phyloP scores from a whole-genome alignment of 2,113 vertebrate species.

The Otocyon megalotis region DNA sequence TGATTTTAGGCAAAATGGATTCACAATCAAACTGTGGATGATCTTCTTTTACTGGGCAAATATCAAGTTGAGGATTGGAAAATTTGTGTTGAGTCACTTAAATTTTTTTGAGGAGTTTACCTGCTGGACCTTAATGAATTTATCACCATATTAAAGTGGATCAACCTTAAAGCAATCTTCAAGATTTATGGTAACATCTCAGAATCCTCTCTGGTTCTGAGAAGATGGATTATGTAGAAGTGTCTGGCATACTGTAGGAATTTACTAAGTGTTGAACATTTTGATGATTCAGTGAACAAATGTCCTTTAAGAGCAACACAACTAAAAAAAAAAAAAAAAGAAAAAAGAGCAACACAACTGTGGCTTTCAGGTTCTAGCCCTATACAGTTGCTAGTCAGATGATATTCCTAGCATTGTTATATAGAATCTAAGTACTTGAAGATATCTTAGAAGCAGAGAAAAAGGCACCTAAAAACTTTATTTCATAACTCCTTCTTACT shows the following conservation, averaged over 20 bases:
- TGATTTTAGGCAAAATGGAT: not conserved
- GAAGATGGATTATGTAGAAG: not conserved
- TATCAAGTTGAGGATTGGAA: not conserved
- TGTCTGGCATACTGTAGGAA: not conserved
- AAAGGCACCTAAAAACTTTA: not conserved
- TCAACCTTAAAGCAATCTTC: not conserved
- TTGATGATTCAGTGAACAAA: not conserved
- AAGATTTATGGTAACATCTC: not conserved
- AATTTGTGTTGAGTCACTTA: conserved; percentile 1
- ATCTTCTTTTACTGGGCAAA: not conserved
- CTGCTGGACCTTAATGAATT: not conserved
- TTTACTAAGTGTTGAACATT: not conserved
- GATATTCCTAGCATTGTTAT: not conserved
- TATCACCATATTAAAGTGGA: not conserved
- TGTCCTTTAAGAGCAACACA: not conserved
- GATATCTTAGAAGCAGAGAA: conserved; percentile 28
- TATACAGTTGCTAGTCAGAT: not conserved
- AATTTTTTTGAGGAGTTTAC: not conserved
- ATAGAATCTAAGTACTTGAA: not conserved
- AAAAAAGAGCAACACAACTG: not conserved
- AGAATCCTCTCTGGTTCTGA: conserved; percentile 36
- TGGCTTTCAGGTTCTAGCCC: not conserved
- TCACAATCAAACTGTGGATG: not conserved
- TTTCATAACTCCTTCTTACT: not conserved
- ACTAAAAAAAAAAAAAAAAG: no score